Evolutionary conservation across 2,113 vertebrate species (phyloP), one percentile per base, ranked within the genome.

Genomic region (Zosterops hypoxanthus): DNA sequence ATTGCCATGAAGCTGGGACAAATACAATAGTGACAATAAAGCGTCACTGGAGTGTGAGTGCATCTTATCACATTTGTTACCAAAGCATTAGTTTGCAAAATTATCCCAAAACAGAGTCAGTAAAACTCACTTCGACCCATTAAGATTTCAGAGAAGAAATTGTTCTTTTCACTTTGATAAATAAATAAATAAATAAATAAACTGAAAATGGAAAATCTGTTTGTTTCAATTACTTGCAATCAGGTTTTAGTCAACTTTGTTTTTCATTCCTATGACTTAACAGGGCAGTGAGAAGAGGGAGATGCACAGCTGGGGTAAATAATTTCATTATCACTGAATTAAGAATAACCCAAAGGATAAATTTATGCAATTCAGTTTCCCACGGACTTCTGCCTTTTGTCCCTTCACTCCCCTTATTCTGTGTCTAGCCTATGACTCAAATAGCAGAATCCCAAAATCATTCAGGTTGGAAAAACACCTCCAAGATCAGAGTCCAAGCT

Each of bases 351-450:
- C 18, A 75, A 0, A 0, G 22, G 7, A 75, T 8, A 8, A 57
- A 71, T 61, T 34, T n/a, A n/a, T 22, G 33, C 36, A 82, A 22
- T 9, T 26, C 46, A 42, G 9, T 55, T 75, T 88, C 50, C 42
- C 0, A 0, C 10, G 33, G 47, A 68, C 14, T 68, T 68, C 61
- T 49, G 17, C 29, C 28, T 55, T 34, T 26, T 63, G 6, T 49
- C 10, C 22, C 29, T 31, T 11, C 11, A 10, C 1, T 5, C 12
- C 24, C 3, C 33, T 19, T 0, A 6, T 9, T 69, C 26, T 31
- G 8, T 29, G 24, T 20, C 26, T 49, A 52, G 39, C 16, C 28
- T 18, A 11, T 1, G 3, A 33, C 29, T 34, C 29, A 55, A 71
- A 29, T 25, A 70, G 34, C 34, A 56, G 57, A 71, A 47, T 25